Conservation (phyloP, 2,888 invertebrate species). For the Athalia cordata region DNA sequence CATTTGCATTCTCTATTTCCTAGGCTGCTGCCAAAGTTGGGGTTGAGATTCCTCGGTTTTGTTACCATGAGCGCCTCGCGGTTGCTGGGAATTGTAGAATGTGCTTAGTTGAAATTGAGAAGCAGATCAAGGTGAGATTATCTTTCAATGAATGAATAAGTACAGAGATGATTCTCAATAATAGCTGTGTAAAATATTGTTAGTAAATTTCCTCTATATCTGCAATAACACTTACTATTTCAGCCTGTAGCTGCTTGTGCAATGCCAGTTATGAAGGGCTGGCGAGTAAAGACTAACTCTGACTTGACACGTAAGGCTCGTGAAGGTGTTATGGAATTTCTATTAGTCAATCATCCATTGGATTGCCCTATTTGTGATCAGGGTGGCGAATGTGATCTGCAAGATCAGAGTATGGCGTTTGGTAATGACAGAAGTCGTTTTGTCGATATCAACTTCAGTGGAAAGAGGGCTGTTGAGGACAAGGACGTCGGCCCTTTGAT, state of each 20-base stretch:
- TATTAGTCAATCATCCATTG: conserved; percentile 97
- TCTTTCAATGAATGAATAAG: conserved; percentile 54
- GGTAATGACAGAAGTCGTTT: conserved; percentile 96
- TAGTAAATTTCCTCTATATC: conserved; percentile 8
- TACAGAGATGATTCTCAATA: neutral
- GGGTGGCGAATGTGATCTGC: conserved; percentile 93
- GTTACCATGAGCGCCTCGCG: conserved; percentile 98
- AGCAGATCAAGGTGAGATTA: conserved; percentile 85
- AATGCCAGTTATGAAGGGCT: conserved; percentile 99
- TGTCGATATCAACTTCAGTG: conserved; percentile 91
- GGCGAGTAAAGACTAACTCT: conserved; percentile 98
- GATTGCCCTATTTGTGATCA: conserved; percentile 99
- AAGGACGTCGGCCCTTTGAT: conserved; percentile 98
- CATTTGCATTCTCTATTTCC: conserved; percentile 43
- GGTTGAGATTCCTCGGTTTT: conserved; percentile 98
- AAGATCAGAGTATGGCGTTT: conserved; percentile 99
- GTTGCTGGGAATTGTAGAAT: conserved; percentile 99
- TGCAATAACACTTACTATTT: neutral
- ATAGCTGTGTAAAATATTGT: neutral
- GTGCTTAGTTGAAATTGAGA: conserved; percentile 99
- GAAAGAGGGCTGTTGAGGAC: conserved; percentile 98
- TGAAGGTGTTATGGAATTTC: conserved; percentile 98
- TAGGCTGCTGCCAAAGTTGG: conserved; percentile 96
- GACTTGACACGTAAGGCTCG: conserved; percentile 86
- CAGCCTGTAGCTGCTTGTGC: conserved; percentile 98